Evolutionary conservation across 2,113 vertebrate genomes (phyloP).

Genomic region (Pan troglodytes): NHGRI_mPanTro3-v2.1_pri NC_072408.2:23337001-23337500

Average conservation of each 20-base stretch:
- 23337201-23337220: not conserved
- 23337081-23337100: not conserved
- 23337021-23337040: not conserved
- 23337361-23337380: not conserved
- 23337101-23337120: not conserved
- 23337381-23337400: not conserved
- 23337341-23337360: too few species aligned
- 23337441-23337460: not conserved
- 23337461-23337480: not conserved
- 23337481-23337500: not conserved
- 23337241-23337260: not conserved
- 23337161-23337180: not conserved
- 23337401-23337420: not conserved
- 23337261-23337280: not conserved
- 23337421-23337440: not conserved
- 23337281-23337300: not conserved
- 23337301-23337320: not conserved
- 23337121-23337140: not conserved
- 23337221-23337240: not conserved
- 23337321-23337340: not conserved
- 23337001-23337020: not conserved
- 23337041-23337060: not conserved
- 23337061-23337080: not conserved
- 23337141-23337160: not conserved
- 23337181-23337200: not conserved